Evolutionary conservation across 2,113 vertebrate genomes (phyloP).

Genomic region (Malurus alboscapulatus): DNA sequence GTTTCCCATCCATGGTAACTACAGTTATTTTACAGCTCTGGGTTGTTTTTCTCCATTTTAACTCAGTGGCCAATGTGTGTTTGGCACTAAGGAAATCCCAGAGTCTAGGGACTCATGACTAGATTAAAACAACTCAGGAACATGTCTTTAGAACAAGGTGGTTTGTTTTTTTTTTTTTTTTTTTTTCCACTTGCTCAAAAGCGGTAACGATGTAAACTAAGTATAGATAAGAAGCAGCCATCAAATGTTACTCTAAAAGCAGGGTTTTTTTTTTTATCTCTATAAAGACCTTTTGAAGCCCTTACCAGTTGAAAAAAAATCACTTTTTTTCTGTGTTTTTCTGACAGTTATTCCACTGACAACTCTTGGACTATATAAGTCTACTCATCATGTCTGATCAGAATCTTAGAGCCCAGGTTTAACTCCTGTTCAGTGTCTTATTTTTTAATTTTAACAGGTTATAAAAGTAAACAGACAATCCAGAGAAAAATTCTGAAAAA

Average conservation of each 20-base stretch:
- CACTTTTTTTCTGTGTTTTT: not conserved
- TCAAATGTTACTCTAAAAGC: not conserved
- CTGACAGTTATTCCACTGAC: not conserved
- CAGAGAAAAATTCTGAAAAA: not conserved
- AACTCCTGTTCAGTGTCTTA: not conserved
- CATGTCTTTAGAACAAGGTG: not conserved
- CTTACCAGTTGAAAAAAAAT: not conserved
- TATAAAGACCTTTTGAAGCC: not conserved
- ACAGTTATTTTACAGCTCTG: not conserved
- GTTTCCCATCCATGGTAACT: not conserved
- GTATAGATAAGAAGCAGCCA: not conserved
- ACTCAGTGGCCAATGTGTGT: accelerated
- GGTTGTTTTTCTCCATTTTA: not conserved
- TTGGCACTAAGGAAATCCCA: not conserved
- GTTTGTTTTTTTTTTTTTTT: not conserved
- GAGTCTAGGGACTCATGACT: not conserved
- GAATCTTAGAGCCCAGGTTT: not conserved
- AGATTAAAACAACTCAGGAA: not conserved
- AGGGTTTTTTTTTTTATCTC: not conserved
- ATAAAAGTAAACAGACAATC: not conserved
- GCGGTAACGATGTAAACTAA: not conserved
- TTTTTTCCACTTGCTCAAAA: not conserved
- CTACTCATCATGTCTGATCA: not conserved
- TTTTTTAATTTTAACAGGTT: not conserved
- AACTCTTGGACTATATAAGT: not conserved